Conservation (phyloP, 2,888 invertebrate genomes). For the Charanyca ferruginea region DNA sequence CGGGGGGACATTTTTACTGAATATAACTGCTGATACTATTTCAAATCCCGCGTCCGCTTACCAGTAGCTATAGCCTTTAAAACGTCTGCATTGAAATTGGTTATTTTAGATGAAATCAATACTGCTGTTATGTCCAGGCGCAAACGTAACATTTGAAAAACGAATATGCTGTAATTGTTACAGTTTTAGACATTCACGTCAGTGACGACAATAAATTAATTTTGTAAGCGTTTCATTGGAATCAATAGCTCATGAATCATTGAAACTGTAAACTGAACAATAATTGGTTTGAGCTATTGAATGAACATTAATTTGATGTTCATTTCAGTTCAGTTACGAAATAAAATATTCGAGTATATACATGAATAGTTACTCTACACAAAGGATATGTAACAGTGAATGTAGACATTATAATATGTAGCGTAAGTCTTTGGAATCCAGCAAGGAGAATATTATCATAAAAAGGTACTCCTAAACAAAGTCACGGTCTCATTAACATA, state of each 20-base stretch:
- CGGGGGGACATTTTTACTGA: too few species aligned
- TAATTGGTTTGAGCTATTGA: constrained; percentile 13
- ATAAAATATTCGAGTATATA: constrained; percentile 11
- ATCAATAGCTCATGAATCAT: constrained; percentile 20
- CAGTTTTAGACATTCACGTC: constrained; percentile 6
- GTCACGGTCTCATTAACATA: constrained; percentile 16
- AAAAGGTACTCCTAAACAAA: constrained; percentile 9
- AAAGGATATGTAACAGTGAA: neutral
- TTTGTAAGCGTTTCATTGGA: constrained; percentile 11
- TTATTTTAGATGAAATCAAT: constrained; percentile 70
- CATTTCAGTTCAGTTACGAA: constrained; percentile 3
- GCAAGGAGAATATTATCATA: neutral
- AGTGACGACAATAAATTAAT: constrained; percentile 8
- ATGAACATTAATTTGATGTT: constrained; percentile 23
- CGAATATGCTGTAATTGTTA: constrained; percentile 28
- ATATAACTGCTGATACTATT: too few species aligned
- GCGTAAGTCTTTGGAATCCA: neutral
- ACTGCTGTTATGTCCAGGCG: constrained; percentile 48
- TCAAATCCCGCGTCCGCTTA: neutral
- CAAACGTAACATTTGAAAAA: constrained; percentile 29
- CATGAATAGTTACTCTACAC: too few species aligned
- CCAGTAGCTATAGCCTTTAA: neutral
- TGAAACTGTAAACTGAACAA: constrained; percentile 28
- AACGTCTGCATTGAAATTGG: constrained; percentile 57
- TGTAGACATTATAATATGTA: neutral